phyloP scores from a whole-genome alignment of 2,113 vertebrate genomes.

The Solea solea region DNA sequence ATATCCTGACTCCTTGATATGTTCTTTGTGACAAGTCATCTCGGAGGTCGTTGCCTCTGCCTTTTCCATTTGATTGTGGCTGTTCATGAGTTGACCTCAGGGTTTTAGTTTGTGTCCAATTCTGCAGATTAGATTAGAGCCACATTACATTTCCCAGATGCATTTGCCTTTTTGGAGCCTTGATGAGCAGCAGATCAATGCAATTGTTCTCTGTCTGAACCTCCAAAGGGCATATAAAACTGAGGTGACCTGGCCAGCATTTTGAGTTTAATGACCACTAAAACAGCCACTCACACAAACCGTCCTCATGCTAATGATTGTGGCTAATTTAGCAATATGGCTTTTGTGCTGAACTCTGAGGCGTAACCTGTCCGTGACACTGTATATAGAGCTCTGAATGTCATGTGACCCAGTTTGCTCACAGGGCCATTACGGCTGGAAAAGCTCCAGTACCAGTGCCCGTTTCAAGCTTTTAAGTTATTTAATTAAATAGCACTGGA shows the following conservation, averaged over 20 bases:
- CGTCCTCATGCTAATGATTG: slow-evolving; percentile 11
- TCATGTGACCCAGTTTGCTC: too few relatives aligned
- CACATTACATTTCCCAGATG: slow-evolving; percentile 44
- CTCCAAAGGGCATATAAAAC: slow-evolving; percentile 53
- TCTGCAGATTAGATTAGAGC: slow-evolving; percentile 65
- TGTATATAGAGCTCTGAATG: too few relatives aligned
- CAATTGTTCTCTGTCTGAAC: slow-evolving; percentile 41
- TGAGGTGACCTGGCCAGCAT: too few relatives aligned
- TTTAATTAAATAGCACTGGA: too few relatives aligned
- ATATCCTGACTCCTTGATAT: too few relatives aligned
- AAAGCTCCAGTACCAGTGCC: too few relatives aligned
- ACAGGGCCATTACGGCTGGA: too few relatives aligned
- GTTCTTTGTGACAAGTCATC: neutral
- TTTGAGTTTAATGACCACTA: slow-evolving; percentile 17
- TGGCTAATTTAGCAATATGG: neutral
- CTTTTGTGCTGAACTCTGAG: too few relatives aligned
- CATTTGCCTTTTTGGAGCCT: slow-evolving; percentile 37
- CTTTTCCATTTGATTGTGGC: neutral
- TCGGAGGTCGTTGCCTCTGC: neutral
- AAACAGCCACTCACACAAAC: slow-evolving; percentile 15
- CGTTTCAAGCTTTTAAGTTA: too few relatives aligned
- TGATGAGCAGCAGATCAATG: slow-evolving; percentile 58
- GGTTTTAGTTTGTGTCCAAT: slow-evolving; percentile 33
- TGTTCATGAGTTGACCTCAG: slow-evolving; percentile 39
- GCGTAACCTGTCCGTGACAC: too few relatives aligned